Base-by-base conservation (phyloP, 2,888 invertebrate species). In the Drosophila acutilabella region DNA sequence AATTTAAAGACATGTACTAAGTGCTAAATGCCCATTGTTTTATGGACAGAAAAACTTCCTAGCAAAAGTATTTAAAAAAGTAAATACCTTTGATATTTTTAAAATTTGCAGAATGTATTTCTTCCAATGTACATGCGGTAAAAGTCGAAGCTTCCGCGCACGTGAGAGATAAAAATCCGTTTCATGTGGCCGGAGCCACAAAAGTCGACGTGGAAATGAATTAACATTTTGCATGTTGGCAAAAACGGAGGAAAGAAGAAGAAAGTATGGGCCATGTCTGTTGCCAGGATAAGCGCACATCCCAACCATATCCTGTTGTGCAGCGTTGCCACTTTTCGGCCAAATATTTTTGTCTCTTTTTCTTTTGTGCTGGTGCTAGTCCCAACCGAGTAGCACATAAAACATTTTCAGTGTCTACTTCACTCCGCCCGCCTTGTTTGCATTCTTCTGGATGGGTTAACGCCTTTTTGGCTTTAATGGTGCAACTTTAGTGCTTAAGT, bases 181-280 rank as follows among this genome's bases (percentile, higher is more conserved):
- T 85, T 81, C 71, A 65, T 45, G 65, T 44, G 51, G 47, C 51
- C 70, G 42, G 77, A 44, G 58, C 59, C 64, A 48, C 64, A 76
- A 62, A 80, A 54, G 78, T 70, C 54, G 83, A 72, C 73, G 65
- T 77, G 68, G 64, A 85, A 85, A 86, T 83, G 81, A 88, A 88
- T 85, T 85, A 85, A 85, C 88, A 78, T 88, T 85, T 85, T 83
- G 86, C 88, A 83, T 81, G 85, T 79, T 71, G 60, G 80, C 74
- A 36, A 44, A 20, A 44, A 47, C 30, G 26, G 14, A 10, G 30
- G 4, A 23, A 26, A 16, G 20, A 20, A 44, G 13, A 30, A 50
- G 26, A 40, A 26, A 23, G 60, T 36, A 50, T 26, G 50, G 41
- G 50, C 42, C 57, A 18, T 38, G 51, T 13, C 50, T 60, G 53